Evolutionary conservation across 2,113 vertebrate genomes (phyloP).

Genomic region (Theropithecus gelada): DNA sequence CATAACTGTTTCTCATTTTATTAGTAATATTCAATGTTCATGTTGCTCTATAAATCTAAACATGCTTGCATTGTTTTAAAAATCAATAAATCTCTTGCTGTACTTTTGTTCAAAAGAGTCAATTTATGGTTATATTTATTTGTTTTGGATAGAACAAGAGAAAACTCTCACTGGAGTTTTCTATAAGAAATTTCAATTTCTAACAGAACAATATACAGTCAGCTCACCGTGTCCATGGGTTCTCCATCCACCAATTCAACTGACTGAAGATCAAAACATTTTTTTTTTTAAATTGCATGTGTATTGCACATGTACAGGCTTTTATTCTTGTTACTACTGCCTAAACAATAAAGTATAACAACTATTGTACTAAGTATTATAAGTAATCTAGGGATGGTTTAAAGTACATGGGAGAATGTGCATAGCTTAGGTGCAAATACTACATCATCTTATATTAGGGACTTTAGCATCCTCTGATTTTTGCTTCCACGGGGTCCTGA

Average conservation of each 20-base stretch:
- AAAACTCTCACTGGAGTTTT: background rate
- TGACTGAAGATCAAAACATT: background rate
- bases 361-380: background rate
- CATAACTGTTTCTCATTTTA: background rate
- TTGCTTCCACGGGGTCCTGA: background rate
- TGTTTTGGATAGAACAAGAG: background rate
- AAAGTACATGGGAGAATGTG: background rate
- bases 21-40: background rate
- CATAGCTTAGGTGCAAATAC: background rate
- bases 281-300: background rate
- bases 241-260: background rate
- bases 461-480: background rate
- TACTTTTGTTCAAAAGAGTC: slow-evolving; percentile 10
- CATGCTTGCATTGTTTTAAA: background rate
- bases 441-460: background rate
- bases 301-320: background rate
- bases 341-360: background rate
- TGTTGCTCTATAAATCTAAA: background rate
- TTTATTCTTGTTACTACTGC: background rate
- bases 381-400: background rate
- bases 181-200: background rate
- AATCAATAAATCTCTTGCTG: slow-evolving; percentile 6
- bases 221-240: background rate
- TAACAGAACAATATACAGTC: background rate
- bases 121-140: background rate